A percentile compares a stretch with the other conserved stretches of the same genome.
Conservation (phyloP, 2,797 vertebrate species). For the Pipistrellus pipistrellus region DNA sequence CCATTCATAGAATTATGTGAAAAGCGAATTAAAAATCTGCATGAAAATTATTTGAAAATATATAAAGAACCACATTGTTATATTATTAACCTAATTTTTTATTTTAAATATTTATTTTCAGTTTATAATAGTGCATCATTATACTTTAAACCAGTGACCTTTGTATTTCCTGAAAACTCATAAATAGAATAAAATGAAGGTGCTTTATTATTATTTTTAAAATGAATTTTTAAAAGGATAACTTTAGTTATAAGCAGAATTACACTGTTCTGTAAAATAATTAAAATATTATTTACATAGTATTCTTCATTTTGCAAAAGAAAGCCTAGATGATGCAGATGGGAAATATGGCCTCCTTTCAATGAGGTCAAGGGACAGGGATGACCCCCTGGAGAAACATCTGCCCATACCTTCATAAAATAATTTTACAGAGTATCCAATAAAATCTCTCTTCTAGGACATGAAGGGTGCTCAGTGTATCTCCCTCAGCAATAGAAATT, state of each 20-base stretch:
- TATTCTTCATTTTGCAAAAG: too few relatives aligned
- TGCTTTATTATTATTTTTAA: not conserved
- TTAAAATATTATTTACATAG: too few relatives aligned
- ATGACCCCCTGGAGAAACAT: not conserved
- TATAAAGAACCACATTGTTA: not conserved
- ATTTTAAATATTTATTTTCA: too few relatives aligned
- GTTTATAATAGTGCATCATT: too few relatives aligned
- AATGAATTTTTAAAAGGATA: not conserved
- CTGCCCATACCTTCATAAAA: not conserved
- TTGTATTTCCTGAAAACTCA: not conserved
- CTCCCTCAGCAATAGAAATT: not conserved
- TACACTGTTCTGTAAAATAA: conserved; percentile 29
- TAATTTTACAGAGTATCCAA: not conserved
- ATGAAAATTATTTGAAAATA: conserved; percentile 37
- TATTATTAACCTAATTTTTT: not conserved
- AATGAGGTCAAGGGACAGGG: not conserved
- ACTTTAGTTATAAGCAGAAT: not conserved
- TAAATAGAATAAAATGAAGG: not conserved
- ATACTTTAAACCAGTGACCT: too few relatives aligned
- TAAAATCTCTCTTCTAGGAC: conserved; percentile 29
- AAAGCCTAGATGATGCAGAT: too few relatives aligned
- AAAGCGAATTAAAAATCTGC: not conserved
- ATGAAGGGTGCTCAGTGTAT: not conserved
- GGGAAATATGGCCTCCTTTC: conserved; percentile 17
- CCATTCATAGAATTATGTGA: not conserved